These are phyloP conservation scores for Macropus fuliginosus DNA, from an alignment of 2,797 vertebrate genomes.

Conservation along the genomic window DNA sequence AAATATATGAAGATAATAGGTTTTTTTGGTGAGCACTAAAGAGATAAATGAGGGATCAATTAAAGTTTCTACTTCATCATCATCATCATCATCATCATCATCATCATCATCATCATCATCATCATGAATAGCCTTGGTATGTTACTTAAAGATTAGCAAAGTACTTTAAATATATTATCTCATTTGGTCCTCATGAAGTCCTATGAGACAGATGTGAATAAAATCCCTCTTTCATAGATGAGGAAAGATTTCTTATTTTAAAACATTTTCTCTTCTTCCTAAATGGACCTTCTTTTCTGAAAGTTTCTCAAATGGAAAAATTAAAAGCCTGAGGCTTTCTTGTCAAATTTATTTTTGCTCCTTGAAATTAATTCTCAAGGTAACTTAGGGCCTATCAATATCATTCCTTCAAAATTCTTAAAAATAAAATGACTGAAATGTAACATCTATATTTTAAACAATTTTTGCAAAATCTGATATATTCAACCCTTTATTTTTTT, in stretches of 20 bases:
- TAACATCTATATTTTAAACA: background rate
- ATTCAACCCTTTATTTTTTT: background rate
- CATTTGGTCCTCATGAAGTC: background rate
- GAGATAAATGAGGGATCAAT: background rate
- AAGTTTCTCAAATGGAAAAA: slow-evolving; percentile 9
- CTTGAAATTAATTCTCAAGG: background rate
- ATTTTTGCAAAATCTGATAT: background rate
- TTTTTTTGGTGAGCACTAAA: background rate
- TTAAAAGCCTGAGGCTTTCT: slow-evolving; percentile 7
- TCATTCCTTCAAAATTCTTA: background rate
- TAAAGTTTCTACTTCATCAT: background rate
- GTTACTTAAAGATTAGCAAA: background rate
- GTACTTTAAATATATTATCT: background rate
- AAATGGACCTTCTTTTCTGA: background rate
- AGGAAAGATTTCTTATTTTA: background rate
- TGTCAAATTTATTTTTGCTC: background rate
- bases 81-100: background rate
- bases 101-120: background rate
- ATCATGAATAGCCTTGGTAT: background rate
- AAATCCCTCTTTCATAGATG: background rate
- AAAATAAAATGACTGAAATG: background rate
- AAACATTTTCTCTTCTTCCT: background rate
- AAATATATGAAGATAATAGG: background rate
- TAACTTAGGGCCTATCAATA: background rate
- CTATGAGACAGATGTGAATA: background rate